Percentiles rank a stretch among this genome's conserved stretches.
Evolutionary conservation across 2,888 invertebrate genomes (phyloP).

Genomic region (Drosophila birchii): DNA sequence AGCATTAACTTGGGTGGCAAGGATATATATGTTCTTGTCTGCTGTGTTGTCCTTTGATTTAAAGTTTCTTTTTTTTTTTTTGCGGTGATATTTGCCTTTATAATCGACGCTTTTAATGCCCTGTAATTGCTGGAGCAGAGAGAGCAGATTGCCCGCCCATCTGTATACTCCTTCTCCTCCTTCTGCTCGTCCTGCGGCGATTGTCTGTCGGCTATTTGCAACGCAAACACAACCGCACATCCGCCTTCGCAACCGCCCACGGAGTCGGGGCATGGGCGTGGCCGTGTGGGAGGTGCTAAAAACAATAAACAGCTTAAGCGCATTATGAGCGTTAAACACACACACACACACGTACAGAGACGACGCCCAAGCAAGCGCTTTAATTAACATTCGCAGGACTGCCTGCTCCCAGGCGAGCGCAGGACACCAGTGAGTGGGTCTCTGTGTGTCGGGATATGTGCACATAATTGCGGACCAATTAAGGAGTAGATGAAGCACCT

Average conservation of each 20-base stretch:
- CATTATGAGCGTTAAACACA: constrained; percentile 55
- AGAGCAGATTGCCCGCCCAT: not conserved
- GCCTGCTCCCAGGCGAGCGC: constrained; percentile 4
- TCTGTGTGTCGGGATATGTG: constrained; percentile 13
- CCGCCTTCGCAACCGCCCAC: constrained; percentile 13
- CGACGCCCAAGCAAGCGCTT: constrained; percentile 20
- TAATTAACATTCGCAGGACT: constrained; percentile 36
- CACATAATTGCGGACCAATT: constrained; percentile 28
- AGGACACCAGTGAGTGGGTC: not conserved
- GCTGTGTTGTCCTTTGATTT: constrained; percentile 1
- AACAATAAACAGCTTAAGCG: constrained; percentile 68
- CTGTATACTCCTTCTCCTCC: not conserved
- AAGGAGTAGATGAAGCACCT: constrained; percentile 1
- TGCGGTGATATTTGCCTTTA: not conserved
- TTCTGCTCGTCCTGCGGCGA: constrained; percentile 16
- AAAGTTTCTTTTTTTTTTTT: too few species aligned
- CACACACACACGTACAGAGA: not conserved
- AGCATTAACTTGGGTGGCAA: not conserved
- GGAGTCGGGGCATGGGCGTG: constrained; percentile 2
- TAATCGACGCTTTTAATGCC: constrained; percentile 46
- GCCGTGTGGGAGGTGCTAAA: constrained; percentile 34
- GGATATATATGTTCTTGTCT: not conserved
- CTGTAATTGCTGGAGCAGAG: constrained; percentile 47
- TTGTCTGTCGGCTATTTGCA: constrained; percentile 55
- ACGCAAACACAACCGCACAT: constrained; percentile 50